Base-by-base conservation (phyloP, 92 coral and sea anemone genomes). In the Palythoa grandis region DNA sequence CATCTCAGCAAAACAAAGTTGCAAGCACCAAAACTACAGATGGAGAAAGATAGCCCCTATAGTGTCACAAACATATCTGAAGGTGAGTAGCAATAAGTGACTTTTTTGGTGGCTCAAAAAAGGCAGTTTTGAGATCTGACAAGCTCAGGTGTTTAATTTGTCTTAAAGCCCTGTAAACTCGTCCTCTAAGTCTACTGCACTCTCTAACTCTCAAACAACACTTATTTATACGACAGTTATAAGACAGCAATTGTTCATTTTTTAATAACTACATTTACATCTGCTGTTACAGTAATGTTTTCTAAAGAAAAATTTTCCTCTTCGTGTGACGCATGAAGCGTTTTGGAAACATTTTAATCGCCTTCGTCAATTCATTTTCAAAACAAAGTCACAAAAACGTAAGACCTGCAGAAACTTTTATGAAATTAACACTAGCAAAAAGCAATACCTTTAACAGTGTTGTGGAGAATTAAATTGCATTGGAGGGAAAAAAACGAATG, bases 121-220 rank as follows among this genome's bases (percentile, higher is more conserved):
- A 76, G 61, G 67, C 19, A 17, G 39, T 11, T 72, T 23, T 11
- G 22, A 19, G 37, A 74, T 74, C n/a, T 20, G 78, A 74, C 37
- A 76, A 52, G 13, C 39, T 76, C 2, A 76, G 67, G 82, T 14
- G 48, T 76, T 54, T 76, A 76, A 54, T 58, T 29, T 54, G 22
- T 24, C 22, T 52, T 76, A 76, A 76, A 76, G 82, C 82, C 67
- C 82, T 47, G 25, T 54, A 13, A 54, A 56, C 23, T 40, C 3
- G 53, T 56, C 39, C 82, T 76, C 82, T 76, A 76, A 76, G 82
- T 35, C 53, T 17, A 15, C 24, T 15, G 13, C 67, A n/a, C 67
- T 54, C 82, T 76, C 82, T 76, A 76, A 76, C 82, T 75, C 20
- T 76, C 39, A 15, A 17, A 24, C 68, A 14, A 13, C 40, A 38